Percentiles rank a stretch among this genome's conserved stretches.
phyloP scores from a whole-genome alignment of 2,113 vertebrate species.

The Malaclemys terrapin region DNA sequence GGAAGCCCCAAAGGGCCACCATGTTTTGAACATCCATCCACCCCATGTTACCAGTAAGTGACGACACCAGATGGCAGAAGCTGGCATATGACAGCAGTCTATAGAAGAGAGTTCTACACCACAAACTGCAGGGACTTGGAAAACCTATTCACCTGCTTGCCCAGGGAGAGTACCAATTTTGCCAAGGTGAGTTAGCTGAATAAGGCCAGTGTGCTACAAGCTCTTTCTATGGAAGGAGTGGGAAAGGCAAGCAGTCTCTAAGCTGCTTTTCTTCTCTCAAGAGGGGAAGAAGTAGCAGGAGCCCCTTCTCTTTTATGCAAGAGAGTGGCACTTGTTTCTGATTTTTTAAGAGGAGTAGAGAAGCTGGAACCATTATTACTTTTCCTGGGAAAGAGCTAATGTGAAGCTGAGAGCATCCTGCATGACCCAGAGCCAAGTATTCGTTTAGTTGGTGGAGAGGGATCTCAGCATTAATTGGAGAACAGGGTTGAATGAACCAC shows the following conservation, averaged over 20 bases:
- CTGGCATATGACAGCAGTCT: background rate
- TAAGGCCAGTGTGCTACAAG: background rate
- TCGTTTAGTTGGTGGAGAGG: accelerated
- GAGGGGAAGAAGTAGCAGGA: background rate
- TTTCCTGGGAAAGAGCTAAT: background rate
- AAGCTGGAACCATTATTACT: background rate
- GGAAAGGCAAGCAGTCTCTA: background rate
- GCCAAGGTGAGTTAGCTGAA: background rate
- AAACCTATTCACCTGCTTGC: background rate
- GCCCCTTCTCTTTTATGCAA: background rate
- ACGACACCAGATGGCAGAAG: background rate
- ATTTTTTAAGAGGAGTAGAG: background rate
- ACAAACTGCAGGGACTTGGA: background rate
- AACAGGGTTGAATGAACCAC: background rate
- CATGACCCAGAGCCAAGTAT: background rate
- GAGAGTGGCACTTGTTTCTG: background rate
- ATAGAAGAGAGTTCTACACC: background rate
- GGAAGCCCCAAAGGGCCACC: background rate
- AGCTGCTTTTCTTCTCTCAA: background rate
- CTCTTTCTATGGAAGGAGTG: background rate
- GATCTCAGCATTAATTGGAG: background rate
- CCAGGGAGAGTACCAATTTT: background rate
- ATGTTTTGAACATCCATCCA: background rate
- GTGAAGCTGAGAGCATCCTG: background rate
- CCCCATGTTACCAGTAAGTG: background rate